These are phyloP conservation scores for Stratiomys singularior DNA, from an alignment of 2,888 invertebrate species.

Conservation along the genomic window DNA sequence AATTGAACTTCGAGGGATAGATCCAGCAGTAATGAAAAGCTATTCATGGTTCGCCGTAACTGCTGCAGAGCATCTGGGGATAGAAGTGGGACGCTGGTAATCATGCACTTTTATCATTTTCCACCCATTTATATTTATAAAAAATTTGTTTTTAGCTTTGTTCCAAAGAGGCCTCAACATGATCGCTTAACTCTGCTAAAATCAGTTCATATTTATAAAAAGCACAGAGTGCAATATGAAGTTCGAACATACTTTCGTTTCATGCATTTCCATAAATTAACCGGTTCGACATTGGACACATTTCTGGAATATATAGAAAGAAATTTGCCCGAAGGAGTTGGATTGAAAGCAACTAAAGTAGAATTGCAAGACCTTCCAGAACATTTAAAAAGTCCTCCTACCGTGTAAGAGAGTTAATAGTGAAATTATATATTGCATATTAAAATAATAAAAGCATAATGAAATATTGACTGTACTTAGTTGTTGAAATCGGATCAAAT, in stretches of 20 bases:
- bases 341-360: constrained; percentile 88
- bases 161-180: constrained; percentile 76
- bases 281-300: constrained; percentile 95
- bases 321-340: constrained; percentile 97
- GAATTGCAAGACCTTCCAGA: constrained; percentile 70
- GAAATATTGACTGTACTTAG: too few species aligned
- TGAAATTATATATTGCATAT: too few species aligned
- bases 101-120: too few species aligned
- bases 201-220: constrained; percentile 90
- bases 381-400: constrained; percentile 67
- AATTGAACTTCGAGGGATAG: constrained; percentile 87
- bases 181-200: constrained; percentile 84
- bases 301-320: constrained; percentile 95
- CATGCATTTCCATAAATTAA: constrained; percentile 83
- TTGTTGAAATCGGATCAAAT: too few species aligned
- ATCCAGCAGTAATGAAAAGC: constrained; percentile 87
- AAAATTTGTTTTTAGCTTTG: constrained; percentile 82
- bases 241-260: constrained; percentile 90
- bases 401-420: neutral
- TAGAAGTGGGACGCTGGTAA: constrained; percentile 78
- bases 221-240: constrained; percentile 96
- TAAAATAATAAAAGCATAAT: neutral
- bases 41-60: constrained; percentile 86
- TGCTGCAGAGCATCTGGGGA: constrained; percentile 83
- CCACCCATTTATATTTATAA: too few species aligned